These are phyloP conservation scores for Galerucella calmariensis DNA, from an alignment of 2,888 invertebrate species.

Conservation along the genomic window DNA sequence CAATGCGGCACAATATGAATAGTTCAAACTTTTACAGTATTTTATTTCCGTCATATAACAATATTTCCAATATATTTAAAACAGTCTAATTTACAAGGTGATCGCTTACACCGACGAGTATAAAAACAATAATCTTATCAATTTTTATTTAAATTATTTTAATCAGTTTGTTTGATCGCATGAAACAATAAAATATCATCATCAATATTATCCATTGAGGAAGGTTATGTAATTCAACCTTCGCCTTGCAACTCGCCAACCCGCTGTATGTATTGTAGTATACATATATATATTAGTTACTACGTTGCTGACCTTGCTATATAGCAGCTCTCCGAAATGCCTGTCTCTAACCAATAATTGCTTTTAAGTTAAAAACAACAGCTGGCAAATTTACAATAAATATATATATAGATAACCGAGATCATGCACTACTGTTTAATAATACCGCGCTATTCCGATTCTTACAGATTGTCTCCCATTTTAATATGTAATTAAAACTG, in stretches of 20 bases:
- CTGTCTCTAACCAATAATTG: constrained; percentile 41
- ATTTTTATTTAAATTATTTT: too few relatives aligned
- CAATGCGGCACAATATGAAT: too few relatives aligned
- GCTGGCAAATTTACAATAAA: constrained; percentile 20
- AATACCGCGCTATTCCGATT: not conserved
- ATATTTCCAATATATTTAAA: too few relatives aligned
- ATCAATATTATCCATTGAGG: constrained; percentile 49
- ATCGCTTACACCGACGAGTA: too few relatives aligned
- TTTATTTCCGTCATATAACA: too few relatives aligned
- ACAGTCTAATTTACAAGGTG: too few relatives aligned
- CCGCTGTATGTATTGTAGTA: constrained; percentile 38
- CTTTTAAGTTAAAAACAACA: constrained; percentile 29
- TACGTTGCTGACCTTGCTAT: constrained; percentile 43
- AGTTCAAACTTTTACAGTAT: too few relatives aligned
- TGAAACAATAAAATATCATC: not conserved
- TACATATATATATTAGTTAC: constrained; percentile 37
- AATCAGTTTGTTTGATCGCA: too few relatives aligned
- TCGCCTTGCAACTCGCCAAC: constrained; percentile 55
- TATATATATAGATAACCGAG: constrained; percentile 19
- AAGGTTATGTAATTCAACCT: constrained; percentile 58
- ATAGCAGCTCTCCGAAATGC: constrained; percentile 13
- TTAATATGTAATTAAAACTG: too few relatives aligned
- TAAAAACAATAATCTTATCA: too few relatives aligned
- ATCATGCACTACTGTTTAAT: constrained; percentile 13
- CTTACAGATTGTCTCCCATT: not conserved